A percentile compares a stretch with the other conserved stretches of the same genome.
These are phyloP conservation scores for Leiothrix lutea DNA, from an alignment of 2,113 vertebrate genomes.

Conservation along the genomic window DNA sequence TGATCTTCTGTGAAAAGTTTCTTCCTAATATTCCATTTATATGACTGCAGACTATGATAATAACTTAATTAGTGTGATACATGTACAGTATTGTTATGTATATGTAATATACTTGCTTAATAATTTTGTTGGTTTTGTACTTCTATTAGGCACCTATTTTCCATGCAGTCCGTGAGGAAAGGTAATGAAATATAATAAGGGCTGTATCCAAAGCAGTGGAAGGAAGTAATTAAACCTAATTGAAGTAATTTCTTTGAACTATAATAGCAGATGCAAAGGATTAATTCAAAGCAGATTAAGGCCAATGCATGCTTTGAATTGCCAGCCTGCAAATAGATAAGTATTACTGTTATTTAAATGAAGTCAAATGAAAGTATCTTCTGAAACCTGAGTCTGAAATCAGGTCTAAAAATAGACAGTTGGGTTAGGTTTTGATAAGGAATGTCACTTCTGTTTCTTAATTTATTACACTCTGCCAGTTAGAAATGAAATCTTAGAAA, in stretches of 20 bases:
- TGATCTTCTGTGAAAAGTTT: background rate
- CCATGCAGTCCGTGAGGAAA: background rate
- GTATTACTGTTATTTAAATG: background rate
- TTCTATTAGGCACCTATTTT: constrained; percentile 20
- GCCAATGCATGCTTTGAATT: constrained; percentile 19
- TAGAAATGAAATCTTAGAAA: background rate
- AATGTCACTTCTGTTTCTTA: constrained; percentile 7
- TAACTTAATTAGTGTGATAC: background rate
- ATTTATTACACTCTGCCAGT: background rate
- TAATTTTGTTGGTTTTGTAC: background rate
- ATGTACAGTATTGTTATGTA: background rate
- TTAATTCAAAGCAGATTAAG: constrained; percentile 26
- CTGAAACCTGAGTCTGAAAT: background rate
- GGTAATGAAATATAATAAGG: constrained; percentile 40
- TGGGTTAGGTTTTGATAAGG: background rate
- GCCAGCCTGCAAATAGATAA: background rate
- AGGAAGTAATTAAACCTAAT: constrained; percentile 58
- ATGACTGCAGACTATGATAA: background rate
- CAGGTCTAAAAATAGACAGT: background rate
- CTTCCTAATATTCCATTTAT: background rate
- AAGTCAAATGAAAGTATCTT: background rate
- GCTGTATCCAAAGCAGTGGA: constrained; percentile 4
- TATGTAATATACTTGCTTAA: background rate
- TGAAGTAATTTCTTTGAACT: constrained; percentile 47
- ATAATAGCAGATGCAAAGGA: constrained; percentile 30